Percentiles rank a stretch among this genome's conserved stretches.
phyloP scores from a whole-genome alignment of 2,888 invertebrate genomes.

The Alloplasta piceator region DNA sequence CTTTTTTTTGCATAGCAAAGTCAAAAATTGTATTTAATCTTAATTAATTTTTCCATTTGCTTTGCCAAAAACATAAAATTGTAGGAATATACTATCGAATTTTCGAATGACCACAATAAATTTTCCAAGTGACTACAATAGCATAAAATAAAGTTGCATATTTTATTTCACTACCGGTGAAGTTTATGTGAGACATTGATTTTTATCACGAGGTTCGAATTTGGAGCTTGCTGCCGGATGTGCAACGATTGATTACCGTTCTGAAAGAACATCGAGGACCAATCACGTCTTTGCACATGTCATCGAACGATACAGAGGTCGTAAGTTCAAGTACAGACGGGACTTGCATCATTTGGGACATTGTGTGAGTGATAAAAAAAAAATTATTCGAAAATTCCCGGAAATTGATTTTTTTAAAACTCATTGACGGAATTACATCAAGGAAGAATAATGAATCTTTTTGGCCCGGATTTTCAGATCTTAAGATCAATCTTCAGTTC shows the following conservation, averaged over 20 bases:
- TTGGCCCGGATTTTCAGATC: not conserved
- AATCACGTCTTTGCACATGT: conserved; percentile 92
- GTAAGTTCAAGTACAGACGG: conserved; percentile 96
- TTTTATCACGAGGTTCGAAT: conserved; percentile 86
- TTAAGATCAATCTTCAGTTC: too few species aligned
- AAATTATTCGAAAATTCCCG: not conserved
- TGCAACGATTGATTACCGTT: conserved; percentile 88
- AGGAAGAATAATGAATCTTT: conserved; percentile 17
- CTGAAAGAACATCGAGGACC: conserved; percentile 96
- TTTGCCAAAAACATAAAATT: too few species aligned
- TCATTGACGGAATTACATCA: not conserved
- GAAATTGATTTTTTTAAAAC: not conserved
- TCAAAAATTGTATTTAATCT: too few species aligned
- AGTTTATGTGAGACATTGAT: not conserved
- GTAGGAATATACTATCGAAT: too few species aligned
- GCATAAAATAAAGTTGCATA: too few species aligned
- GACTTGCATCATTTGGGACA: conserved; percentile 96
- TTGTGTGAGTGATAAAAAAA: conserved; percentile 85
- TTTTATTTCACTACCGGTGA: too few species aligned
- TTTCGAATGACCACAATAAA: too few species aligned
- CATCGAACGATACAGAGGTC: conserved; percentile 90
- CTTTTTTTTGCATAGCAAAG: too few species aligned
- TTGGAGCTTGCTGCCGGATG: conserved; percentile 89
- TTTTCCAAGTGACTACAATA: too few species aligned
- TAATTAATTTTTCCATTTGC: too few species aligned